Base-by-base conservation (phyloP, 2,113 vertebrate species). In the Orthonyx spaldingii region DNA sequence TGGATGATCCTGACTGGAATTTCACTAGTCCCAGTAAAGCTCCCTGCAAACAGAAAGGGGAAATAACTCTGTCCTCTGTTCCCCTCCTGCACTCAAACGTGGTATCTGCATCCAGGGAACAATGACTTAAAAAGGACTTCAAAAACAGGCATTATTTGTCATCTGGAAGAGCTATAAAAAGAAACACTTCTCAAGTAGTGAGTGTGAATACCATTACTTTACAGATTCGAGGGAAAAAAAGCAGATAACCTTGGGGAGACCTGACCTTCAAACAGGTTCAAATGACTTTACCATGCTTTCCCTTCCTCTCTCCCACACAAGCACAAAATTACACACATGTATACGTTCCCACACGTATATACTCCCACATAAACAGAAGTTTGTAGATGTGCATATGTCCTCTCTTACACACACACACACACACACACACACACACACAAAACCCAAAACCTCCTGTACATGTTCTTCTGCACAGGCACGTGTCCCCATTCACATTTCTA, bases 171-270 rank as follows among this genome's bases (percentile, higher is more conserved):
- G 98, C 98, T 98, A 98, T 98, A 98, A 98, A 98, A 98, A 98
- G 98, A 98, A 98, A 96, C 98, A 98, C 98, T 98, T 98, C 97
- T 98, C 98, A 97, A 98, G 96, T 97, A 96, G 91, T 92, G 97
- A 98, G 98, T 98, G 98, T 98, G 98, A 98, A 98, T 98, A 96
- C 97, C 96, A 97, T 92, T 97, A 98, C 97, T 98, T 98, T 98
- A 97, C 98, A 98, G 98, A 98, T 98, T 98, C 97, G 65, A 97
- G 97, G 74, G 95, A 97, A 97, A 98, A 97, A 96, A 96, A 97
- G 93, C 84, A 98, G 98, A 98, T 98, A 98, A 98, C 98, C 98
- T 98, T 98, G 97, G 84, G 89, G 83, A 97, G 91, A 94, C 75
- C 93, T 10, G 97, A 98, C 98, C 98, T 98, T 98, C 97, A 92